Base-by-base conservation (phyloP, 1,140 invertebrate genomes). In the Ceratina japonica region DNA sequence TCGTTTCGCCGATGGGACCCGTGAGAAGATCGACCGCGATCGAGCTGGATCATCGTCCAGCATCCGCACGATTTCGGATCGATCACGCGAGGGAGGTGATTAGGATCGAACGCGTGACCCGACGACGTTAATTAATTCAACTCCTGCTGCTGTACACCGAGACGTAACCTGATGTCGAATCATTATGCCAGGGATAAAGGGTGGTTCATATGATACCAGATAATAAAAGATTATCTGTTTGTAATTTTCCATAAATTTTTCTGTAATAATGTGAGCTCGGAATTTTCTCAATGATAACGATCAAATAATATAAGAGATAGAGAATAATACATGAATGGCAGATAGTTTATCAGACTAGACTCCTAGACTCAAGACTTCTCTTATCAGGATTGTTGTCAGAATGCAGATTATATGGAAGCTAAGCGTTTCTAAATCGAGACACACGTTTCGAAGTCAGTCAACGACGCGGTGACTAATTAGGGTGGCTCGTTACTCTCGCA, bases 401-500 rank as follows among this genome's bases (percentile, higher is more conserved):
- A 22, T n/a, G 12, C 20, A n/a, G 5, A 20, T 0, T 5, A n/a
- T 54, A 54, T 63, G 12, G 31, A 8, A 61, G 20, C 31, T 61
- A 54, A 31, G 59, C 44, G 44, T 13, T 22, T 52, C 79, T 81
- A 81, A 44, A 82, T 83, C 73, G 73, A 66, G 22, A 31, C 15
- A 62, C 64, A 52, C 68, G 18, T 49, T 61, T 49, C 68, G 62
- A 75, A 24, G 44, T 56, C 52, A 18, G 69, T 16, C 65, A 63
- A 66, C 16, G 66, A 69, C 44, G 49, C 51, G 75, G 3, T 77
- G 66, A 77, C 68, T 83, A 83, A 83, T 81, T 77, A 75, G 79
- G 62, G 54, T 77, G 65, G 16, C 62, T 83, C 79, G 81, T 83
- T 71, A 81, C 63, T 54, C 52, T 54, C 52, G 56, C 58, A 82